Evolutionary conservation across 2,888 invertebrate species (phyloP).

Genomic region (Xylota sylvarum): DNA sequence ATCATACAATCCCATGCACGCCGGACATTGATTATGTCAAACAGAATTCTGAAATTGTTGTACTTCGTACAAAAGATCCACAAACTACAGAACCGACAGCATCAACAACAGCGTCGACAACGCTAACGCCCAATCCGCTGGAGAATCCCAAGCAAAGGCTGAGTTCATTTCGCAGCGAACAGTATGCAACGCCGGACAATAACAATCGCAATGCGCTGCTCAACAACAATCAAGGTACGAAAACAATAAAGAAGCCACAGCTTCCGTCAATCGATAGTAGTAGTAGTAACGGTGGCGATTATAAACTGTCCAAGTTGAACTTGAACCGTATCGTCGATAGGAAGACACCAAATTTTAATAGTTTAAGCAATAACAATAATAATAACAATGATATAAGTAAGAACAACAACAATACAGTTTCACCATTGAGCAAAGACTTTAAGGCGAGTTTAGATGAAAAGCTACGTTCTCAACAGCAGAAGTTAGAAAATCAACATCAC

Average conservation of each 20-base stretch:
- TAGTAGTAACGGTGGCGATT: slow-evolving; percentile 67
- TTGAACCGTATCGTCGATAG: slow-evolving; percentile 75
- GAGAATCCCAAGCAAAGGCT: slow-evolving; percentile 84
- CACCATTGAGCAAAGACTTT: slow-evolving; percentile 78
- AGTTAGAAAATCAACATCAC: slow-evolving; percentile 65
- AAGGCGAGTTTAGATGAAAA: slow-evolving; percentile 77
- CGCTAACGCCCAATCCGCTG: slow-evolving; percentile 74
- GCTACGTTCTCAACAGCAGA: slow-evolving; percentile 70
- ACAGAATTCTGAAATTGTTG: slow-evolving; percentile 84
- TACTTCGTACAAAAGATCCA: slow-evolving; percentile 84
- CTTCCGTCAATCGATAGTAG: slow-evolving; percentile 63
- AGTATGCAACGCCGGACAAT: slow-evolving; percentile 79
- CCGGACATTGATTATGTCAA: slow-evolving; percentile 84
- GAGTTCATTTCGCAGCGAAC: slow-evolving; percentile 84
- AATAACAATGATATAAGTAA: slow-evolving; percentile 65
- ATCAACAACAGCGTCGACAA: slow-evolving; percentile 65
- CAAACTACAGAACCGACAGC: slow-evolving; percentile 78
- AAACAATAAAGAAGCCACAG: slow-evolving; percentile 71
- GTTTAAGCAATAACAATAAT: slow-evolving; percentile 72
- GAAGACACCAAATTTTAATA: slow-evolving; percentile 73
- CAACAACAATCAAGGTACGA: slow-evolving; percentile 76
- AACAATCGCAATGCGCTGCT: slow-evolving; percentile 67
- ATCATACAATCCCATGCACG: slow-evolving; percentile 83
- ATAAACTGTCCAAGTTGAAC: slow-evolving; percentile 69
- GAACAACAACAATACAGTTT: slow-evolving; percentile 64